These are phyloP conservation scores for Liolophura sinensis DNA, from an alignment of 1,140 invertebrate species.

Conservation along the genomic window DNA sequence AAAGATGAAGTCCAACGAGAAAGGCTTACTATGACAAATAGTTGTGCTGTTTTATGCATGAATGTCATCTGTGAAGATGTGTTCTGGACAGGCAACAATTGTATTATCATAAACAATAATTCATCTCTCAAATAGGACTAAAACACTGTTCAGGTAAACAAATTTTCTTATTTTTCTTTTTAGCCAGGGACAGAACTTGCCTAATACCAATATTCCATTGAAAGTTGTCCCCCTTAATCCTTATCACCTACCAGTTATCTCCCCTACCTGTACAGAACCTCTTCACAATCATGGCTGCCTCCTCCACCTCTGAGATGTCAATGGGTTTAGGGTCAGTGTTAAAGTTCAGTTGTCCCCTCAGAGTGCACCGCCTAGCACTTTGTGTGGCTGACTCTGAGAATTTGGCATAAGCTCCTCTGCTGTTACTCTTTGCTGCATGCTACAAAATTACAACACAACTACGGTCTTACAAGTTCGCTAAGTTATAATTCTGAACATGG, in stretches of 20 bases:
- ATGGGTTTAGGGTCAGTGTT: constrained; percentile 72
- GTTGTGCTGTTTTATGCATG: no score
- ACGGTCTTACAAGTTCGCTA: not conserved
- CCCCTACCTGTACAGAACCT: constrained; percentile 71
- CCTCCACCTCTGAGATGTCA: constrained; percentile 84
- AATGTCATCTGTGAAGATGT: no score
- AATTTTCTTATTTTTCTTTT: no score
- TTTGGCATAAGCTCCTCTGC: constrained; percentile 79
- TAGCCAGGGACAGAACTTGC: no score
- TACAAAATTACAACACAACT: constrained; percentile 41
- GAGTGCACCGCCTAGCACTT: constrained; percentile 83
- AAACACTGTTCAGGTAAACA: no score
- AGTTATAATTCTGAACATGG: no score
- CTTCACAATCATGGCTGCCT: constrained; percentile 94
- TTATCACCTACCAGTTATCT: not conserved
- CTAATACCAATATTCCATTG: no score
- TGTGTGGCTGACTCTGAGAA: constrained; percentile 87
- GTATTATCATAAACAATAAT: no score
- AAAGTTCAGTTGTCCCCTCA: constrained; percentile 91
- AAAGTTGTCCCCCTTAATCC: not conserved
- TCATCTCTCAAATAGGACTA: no score
- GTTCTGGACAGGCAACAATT: no score
- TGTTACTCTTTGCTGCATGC: constrained; percentile 85
- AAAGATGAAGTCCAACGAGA: no score
- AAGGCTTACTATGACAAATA: no score